Conservation (phyloP, 1,140 invertebrate genomes). For the Saccostrea cuccullata region DNA sequence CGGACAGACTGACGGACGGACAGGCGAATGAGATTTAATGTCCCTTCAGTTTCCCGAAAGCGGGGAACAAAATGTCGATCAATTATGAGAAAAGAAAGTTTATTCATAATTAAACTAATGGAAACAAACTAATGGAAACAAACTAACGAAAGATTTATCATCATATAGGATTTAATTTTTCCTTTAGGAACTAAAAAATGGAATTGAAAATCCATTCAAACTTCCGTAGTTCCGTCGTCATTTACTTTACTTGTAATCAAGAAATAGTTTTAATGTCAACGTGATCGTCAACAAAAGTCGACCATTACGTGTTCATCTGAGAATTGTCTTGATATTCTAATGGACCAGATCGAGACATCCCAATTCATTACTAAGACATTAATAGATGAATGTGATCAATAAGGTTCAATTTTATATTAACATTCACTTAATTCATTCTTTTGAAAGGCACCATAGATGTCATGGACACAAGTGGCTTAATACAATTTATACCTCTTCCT, state of each 20-base stretch:
- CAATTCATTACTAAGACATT: slow-evolving; percentile 9
- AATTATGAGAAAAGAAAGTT: no score
- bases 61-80: no score
- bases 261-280: not conserved
- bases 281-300: not conserved
- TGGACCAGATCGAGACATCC: not conserved
- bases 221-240: not conserved
- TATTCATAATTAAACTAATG: no score
- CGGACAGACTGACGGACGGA: no score
- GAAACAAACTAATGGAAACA: no score
- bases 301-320: not conserved
- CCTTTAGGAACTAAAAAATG: no score
- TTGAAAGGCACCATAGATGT: not conserved
- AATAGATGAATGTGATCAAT: not conserved
- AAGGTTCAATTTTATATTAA: not conserved
- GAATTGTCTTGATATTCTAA: not conserved
- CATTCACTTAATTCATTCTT: not conserved
- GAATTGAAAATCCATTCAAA: no score
- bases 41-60: no score
- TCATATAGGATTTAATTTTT: no score
- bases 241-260: no score
- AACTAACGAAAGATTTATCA: no score
- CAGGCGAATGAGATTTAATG: no score
- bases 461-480: not conserved
- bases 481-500: not conserved